Evolutionary conservation across 2,797 vertebrate genomes (phyloP), one percentile per base, ranked within the genome.

Genomic region (Hoplostethus mediterraneus): DNA sequence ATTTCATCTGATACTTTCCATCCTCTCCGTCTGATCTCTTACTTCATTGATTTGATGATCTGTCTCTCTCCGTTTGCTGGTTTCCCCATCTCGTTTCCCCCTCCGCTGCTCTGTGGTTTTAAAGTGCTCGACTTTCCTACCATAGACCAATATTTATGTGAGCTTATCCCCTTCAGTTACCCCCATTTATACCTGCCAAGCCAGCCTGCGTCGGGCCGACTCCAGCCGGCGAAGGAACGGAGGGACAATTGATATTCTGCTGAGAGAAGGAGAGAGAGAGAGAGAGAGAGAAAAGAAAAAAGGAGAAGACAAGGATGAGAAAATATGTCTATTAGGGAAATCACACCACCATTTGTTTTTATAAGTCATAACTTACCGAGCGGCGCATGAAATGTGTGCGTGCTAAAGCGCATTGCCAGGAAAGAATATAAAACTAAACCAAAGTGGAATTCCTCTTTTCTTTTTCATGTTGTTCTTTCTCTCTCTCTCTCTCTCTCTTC

Each of bases 311-410:
- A n/a, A 7, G 53, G 8, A 54, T 33, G 51, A 30, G 71, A 74
- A 70, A 82, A 73, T 73, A 40, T 82, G 62, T 81, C 12, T 69
- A 49, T 40, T 59, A 30, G 28, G 47, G 48, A 84, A 80, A 69
- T 76, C 42, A 72, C 21, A 45, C 17, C 14, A 36, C 64, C 47
- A 73, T 83, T 83, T 86, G 77, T 90, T 88, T 86, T 87, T 79
- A 64, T 80, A 78, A 85, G 70, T 78, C 82, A 87, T 90, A 80
- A 83, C 80, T 65, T n/a, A 77, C 67, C 5, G 51, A 81, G 69
- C 70, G 44, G 72, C 59, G 68, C 7, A 21, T 82, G 64, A 81
- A 87, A 90, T 86, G 66, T 90, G 84, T 87, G 73, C 67, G 63
- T 79, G 60, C 64, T 40, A 5, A 65, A 63, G 13, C 38, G 30